Evolutionary conservation across 2,888 invertebrate species (phyloP), one percentile per base, ranked within the genome.

Genomic region (Tenthredo notha): DNA sequence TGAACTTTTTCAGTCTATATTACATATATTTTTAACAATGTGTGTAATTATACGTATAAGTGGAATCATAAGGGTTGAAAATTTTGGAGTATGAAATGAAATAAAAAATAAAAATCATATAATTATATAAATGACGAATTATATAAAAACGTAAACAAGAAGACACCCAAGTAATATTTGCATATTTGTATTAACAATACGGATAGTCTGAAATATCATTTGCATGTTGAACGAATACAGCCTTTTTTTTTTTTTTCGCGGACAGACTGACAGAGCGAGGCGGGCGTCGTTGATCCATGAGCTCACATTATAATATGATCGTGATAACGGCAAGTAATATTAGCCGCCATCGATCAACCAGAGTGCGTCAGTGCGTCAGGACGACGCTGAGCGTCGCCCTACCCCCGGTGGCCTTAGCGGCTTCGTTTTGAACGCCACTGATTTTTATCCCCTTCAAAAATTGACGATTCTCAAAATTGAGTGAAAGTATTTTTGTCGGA

Each of bases 161-260:
- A 88, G 87, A 86, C 82, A 74, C 84, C 80, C 83, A 84, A 29
- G 61, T 54, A 54, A 77, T 47, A 90, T 90, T 90, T 89, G 87
- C 90, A 90, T 89, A 89, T 90, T 90, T 87, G 88, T 88, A 90
- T 90, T 89, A 90, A 90, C 90, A 89, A 89, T 89, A 88, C 87
- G 87, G 88, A 89, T 87, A 87, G 89, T 87, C 88, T 87, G 88
- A 89, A 89, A 90, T 89, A 88, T 87, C 88, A 90, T 88, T 89
- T 89, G 87, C 88, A 88, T 87, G 58, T 85, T 85, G 85, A 85
- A 78, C 85, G 82, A 61, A 83, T 67, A 47, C 29, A 67, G 40
- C 18, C 40, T 80, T 61, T 58, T 78, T 54, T 58, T 80, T 61
- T 58, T 78, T 54, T 80, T 83, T 47, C 25, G 50, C 18, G 67